Evolutionary conservation across 2,113 vertebrate species (phyloP).

Genomic region (Cyrtonyx montezumae): DNA sequence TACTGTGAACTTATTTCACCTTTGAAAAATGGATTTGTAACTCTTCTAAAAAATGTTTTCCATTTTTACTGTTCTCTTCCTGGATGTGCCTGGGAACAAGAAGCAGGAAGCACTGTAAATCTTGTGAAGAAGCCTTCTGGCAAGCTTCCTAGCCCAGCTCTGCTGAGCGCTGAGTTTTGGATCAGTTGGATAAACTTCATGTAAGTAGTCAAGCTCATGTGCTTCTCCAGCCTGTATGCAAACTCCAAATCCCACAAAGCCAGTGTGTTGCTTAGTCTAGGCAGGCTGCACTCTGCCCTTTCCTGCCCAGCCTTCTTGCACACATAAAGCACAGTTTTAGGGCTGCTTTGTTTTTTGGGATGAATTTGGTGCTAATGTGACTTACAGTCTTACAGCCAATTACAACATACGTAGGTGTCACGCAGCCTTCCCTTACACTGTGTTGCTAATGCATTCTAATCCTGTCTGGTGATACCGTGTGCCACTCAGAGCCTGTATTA

Average conservation of each 20-base stretch:
- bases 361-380: slow-evolving; percentile 37
- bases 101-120: slow-evolving; percentile 60
- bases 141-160: slow-evolving; percentile 50
- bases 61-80: slow-evolving; percentile 55
- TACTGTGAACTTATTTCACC: slow-evolving; percentile 2
- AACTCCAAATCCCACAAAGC: slow-evolving; percentile 1
- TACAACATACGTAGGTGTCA: not conserved
- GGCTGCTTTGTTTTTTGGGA: slow-evolving; percentile 3
- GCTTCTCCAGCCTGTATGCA: slow-evolving; percentile 15
- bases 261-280: not conserved
- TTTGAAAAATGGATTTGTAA: slow-evolving; percentile 32
- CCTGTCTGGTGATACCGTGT: slow-evolving; percentile 24
- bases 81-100: slow-evolving; percentile 62
- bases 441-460: slow-evolving; percentile 17
- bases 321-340: not conserved
- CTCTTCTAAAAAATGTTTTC: slow-evolving; percentile 46
- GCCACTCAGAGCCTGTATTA: not conserved
- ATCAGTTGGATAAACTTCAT: slow-evolving; percentile 22
- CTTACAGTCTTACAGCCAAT: slow-evolving; percentile 36
- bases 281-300: slow-evolving; percentile 35
- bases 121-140: slow-evolving; percentile 54
- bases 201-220: not conserved
- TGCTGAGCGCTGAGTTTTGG: slow-evolving; percentile 48
- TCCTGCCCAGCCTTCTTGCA: not conserved
- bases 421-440: not conserved